Base-by-base conservation (phyloP, 2,113 vertebrate genomes). In the Microcebus griseorufus region DNA sequence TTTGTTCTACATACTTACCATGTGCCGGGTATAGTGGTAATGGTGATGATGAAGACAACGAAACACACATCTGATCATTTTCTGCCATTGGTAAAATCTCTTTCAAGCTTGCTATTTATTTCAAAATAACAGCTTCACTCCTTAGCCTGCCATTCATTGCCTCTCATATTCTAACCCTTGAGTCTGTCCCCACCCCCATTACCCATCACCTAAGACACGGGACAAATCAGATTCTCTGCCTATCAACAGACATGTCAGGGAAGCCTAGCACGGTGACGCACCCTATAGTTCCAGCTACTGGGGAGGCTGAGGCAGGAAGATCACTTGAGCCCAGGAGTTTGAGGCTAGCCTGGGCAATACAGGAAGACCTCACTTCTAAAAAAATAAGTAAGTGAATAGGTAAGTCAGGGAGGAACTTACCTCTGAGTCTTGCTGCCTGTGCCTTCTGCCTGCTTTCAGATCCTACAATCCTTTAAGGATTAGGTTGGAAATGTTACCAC, bases 51-150 rank as follows among this genome's bases (percentile, higher is more conserved):
- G 29, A 94, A 22, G 64, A 62, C 9, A 32, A 70, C 8, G 67
- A 90, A 88, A 82, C 12, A 22, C 20, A 55, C 51, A 73, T 55
- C 48, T 88, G 34, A 90, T 80, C 20, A 27, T 76, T 87, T 93
- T 78, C 69, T 89, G 79, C 42, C 58, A 25, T 72, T 42, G 23
- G 73, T 82, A 76, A 92, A 82, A 88, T 91, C 37, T 79, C 80
- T 94, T 67, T 27, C n/a, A 45, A 34, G 34, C 32, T 88, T 93
- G 48, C 75, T 78, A 9, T 79, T 62, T 95, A 64, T 93, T 96
- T 90, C 11, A 76, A n/a, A 83, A 95, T 22, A 85, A 93, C 80
- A 73, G 92, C 13, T 86, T 94, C 51, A 78, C 37, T 94, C 39
- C 39, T 48, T 82, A 65, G 67, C 55, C 58, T 83, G 64, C 42